Conservation (phyloP, 2,888 invertebrate genomes). For the Acrocyrtus sp. region DNA sequence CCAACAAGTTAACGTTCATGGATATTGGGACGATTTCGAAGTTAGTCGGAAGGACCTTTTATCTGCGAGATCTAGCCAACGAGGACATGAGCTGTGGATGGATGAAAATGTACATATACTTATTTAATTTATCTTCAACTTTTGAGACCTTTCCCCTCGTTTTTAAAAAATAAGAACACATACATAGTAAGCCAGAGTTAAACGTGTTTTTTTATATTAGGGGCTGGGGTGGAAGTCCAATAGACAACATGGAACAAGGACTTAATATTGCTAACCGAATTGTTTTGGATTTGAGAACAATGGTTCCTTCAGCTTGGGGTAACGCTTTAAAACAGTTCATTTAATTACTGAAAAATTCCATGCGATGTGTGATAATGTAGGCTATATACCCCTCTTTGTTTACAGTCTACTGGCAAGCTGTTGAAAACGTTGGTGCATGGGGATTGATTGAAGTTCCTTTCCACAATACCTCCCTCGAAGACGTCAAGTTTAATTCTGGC, state of each 20-base stretch:
- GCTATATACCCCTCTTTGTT: not conserved
- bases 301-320: constrained; percentile 63
- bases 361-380: not conserved
- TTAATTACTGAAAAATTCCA: not conserved
- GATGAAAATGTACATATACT: constrained; percentile 62
- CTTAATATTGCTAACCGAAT: constrained; percentile 56
- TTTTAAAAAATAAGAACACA: no score
- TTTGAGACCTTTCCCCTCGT: no score
- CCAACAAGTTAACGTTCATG: constrained; percentile 59
- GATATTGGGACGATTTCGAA: constrained; percentile 56
- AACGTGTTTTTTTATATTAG: no score
- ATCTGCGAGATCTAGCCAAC: constrained; percentile 28
- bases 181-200: no score
- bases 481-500: constrained; percentile 56
- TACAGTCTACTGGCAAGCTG: constrained; percentile 61
- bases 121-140: not conserved
- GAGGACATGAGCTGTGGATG: constrained; percentile 62
- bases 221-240: constrained; percentile 58
- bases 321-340: constrained; percentile 5
- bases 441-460: constrained; percentile 58
- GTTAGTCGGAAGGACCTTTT: constrained; percentile 52
- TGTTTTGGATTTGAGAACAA: constrained; percentile 50
- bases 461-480: constrained; percentile 33
- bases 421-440: constrained; percentile 58
- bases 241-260: constrained; percentile 57